These are phyloP conservation scores for Andrena dorsata DNA, from an alignment of 2,888 invertebrate genomes.

Conservation along the genomic window DNA sequence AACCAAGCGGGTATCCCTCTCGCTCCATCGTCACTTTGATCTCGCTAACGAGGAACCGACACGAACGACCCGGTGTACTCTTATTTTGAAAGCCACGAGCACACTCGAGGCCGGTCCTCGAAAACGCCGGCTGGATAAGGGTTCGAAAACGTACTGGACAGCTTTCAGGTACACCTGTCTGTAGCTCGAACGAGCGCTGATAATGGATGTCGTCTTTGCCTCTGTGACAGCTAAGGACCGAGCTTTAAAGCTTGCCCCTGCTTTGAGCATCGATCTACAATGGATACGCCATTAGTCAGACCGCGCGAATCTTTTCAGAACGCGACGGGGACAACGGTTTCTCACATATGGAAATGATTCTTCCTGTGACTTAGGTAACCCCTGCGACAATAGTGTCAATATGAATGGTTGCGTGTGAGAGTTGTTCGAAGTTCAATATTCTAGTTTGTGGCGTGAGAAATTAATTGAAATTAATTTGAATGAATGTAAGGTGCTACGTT, in stretches of 20 bases:
- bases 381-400: no score
- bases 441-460: no score
- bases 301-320: slow-evolving; percentile 33
- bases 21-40: slow-evolving; percentile 54
- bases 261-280: slow-evolving; percentile 40
- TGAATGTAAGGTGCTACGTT: no score
- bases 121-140: slow-evolving; percentile 18
- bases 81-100: slow-evolving; percentile 53
- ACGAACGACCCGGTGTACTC: slow-evolving; percentile 36
- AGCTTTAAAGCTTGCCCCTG: slow-evolving; percentile 32
- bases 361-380: neutral
- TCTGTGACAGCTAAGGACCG: slow-evolving; percentile 13
- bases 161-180: slow-evolving; percentile 33
- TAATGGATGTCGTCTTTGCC: slow-evolving; percentile 51
- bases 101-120: slow-evolving; percentile 19
- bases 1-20: slow-evolving; percentile 28
- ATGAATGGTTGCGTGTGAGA: no score
- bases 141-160: slow-evolving; percentile 45
- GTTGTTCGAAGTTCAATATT: no score
- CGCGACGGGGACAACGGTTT: slow-evolving; percentile 8
- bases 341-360: slow-evolving; percentile 8
- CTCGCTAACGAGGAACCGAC: slow-evolving; percentile 54
- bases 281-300: slow-evolving; percentile 41
- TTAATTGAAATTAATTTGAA: no score
- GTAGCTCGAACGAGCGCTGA: slow-evolving; percentile 9